phyloP scores from a whole-genome alignment of 2,797 vertebrate species.

The Peromyscus attwateri region DNA sequence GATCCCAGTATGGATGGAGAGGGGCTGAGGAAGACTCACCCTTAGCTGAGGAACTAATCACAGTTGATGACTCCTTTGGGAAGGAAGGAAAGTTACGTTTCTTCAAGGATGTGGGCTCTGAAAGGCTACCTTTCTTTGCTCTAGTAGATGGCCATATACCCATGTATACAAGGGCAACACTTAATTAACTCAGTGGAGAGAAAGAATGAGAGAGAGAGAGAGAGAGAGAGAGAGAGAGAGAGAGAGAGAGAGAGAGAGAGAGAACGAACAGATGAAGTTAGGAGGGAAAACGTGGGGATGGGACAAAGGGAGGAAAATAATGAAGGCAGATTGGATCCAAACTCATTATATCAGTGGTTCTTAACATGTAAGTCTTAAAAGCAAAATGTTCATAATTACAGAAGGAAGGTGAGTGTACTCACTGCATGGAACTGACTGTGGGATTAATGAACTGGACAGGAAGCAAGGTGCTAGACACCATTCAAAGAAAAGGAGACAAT shows the following conservation, averaged over 20 bases:
- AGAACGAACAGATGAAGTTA: neutral
- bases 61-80: neutral
- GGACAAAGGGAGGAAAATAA: neutral
- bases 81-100: neutral
- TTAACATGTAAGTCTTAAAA: neutral
- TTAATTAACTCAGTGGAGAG: neutral
- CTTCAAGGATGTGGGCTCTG: neutral
- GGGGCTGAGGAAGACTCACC: neutral
- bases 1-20: no score
- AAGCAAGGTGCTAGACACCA: neutral
- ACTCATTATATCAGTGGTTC: neutral
- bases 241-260: neutral
- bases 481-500: neutral
- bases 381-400: neutral
- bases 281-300: neutral
- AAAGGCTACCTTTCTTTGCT: neutral
- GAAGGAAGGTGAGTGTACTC: neutral
- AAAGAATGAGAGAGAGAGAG: no score
- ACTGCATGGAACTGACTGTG: neutral
- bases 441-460: neutral
- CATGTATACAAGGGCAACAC: neutral
- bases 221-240: no score
- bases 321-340: neutral
- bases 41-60: neutral
- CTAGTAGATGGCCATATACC: neutral